A percentile compares a stretch with the other conserved stretches of the same genome.
Conservation (phyloP, 2,113 vertebrate genomes). For the Peucedramus taeniatus region DNA sequence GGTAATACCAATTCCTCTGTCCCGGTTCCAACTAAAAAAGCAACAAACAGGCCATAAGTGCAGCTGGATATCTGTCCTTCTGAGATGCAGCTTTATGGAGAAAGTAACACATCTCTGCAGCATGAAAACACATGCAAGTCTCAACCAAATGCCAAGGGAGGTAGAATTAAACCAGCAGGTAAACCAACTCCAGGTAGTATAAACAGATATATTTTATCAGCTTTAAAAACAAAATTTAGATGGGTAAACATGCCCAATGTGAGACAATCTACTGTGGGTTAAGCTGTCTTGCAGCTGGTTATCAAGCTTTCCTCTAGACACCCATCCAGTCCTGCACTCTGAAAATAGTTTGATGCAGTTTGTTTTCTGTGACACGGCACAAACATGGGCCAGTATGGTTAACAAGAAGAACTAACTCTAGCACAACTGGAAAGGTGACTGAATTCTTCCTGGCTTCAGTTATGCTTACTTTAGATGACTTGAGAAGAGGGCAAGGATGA, state of each 20-base stretch:
- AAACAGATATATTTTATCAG: not conserved
- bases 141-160: not conserved
- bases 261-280: not conserved
- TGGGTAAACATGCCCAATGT: accelerated
- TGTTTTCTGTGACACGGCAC: not conserved
- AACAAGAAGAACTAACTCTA: not conserved
- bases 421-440: not conserved
- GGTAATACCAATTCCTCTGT: not conserved
- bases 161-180: not conserved
- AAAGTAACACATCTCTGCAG: not conserved
- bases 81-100: not conserved
- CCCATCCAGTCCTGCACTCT: not conserved
- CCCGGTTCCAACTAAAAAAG: not conserved
- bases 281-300: not conserved
- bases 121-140: not conserved
- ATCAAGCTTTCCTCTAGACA: not conserved
- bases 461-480: not conserved
- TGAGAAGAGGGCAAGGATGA: not conserved
- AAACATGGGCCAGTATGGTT: not conserved
- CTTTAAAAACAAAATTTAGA: not conserved
- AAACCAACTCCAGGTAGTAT: not conserved
- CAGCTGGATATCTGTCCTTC: not conserved
- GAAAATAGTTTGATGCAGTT: not conserved
- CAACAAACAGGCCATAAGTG: not conserved
- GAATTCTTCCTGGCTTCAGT: not conserved